Evolutionary conservation across 2,797 vertebrate genomes (phyloP), one percentile per base, ranked within the genome.

Genomic region (Aulostomus chinensis): DNA sequence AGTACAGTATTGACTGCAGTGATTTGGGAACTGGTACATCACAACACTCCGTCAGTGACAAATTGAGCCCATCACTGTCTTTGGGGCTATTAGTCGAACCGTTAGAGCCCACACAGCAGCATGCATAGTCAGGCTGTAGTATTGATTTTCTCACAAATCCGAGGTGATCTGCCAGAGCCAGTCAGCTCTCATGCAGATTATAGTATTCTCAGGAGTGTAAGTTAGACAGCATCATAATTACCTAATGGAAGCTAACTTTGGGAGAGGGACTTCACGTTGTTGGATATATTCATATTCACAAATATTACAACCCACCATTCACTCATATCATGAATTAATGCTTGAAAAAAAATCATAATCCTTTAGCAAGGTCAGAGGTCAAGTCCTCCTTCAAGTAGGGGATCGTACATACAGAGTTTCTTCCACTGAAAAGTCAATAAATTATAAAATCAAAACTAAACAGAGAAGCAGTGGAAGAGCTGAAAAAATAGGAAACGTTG

Each of bases 61-160:
- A 66, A 50, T 69, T 73, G 49, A 80, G 59, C 55, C 54, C 63
- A 73, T 73, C 49, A 1, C 28, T 24, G 55, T 71, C 69, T 57
- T 73, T 58, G 57, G 24, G 7, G 38, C 71, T 68, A 80, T 85
- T 81, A 78, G 58, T 82, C 62, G 74, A 62, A 55, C 42, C 2
- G 33, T 65, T 79, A 58, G 48, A 50, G 57, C 52, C 63, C 69
- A 76, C 59, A 64, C 71, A 56, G 67, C 67, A 58, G 51, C 68
- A 64, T 60, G 58, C 68, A 54, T 48, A 56, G 58, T 55, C 52
- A 36, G 68, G 36, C 72, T 82, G 60, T 42, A 33, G 47, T 82
- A 89, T 87, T 77, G 84, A 89, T 87, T 84, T 81, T 50, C 62
- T 75, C 66, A 69, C 80, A 84, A 83, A 87, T 81, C 73, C 47